phyloP scores from a whole-genome alignment of 2,797 vertebrate genomes.

The Thalassophryne amazonica region DNA sequence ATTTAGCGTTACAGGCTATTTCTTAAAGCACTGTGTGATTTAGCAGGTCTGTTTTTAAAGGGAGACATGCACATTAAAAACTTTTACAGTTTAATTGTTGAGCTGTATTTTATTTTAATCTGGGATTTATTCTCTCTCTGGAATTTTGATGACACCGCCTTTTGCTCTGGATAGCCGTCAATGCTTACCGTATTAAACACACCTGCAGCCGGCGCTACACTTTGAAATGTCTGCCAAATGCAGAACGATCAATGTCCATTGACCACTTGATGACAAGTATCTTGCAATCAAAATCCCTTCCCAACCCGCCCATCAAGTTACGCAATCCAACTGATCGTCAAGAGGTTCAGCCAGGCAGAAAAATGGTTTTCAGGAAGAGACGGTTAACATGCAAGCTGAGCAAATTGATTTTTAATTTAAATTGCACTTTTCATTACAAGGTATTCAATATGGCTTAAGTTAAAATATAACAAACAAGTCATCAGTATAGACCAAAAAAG shows the following conservation, averaged over 20 bases:
- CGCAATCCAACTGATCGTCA: conserved; percentile 20
- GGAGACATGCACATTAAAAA: conserved; percentile 40
- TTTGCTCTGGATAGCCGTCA: conserved; percentile 18
- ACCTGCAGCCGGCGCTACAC: conserved; percentile 25
- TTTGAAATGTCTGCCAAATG: conserved; percentile 27
- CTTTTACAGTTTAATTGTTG: conserved; percentile 20
- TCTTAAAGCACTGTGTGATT: no score
- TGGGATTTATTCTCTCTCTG: conserved; percentile 28
- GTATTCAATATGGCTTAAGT: no score
- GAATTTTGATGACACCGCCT: conserved; percentile 50
- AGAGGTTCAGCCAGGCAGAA: conserved; percentile 19
- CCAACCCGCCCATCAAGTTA: conserved; percentile 23
- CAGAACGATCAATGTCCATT: conserved; percentile 32
- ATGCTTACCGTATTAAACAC: conserved; percentile 12
- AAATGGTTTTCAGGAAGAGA: conserved; percentile 31
- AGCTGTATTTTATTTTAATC: conserved; percentile 48
- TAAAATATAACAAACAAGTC: no score
- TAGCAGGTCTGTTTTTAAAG: no score
- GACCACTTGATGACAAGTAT: conserved; percentile 40
- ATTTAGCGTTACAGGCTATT: no score
- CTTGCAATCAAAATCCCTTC: conserved; percentile 34
- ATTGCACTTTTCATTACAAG: no score
- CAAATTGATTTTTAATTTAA: no score
- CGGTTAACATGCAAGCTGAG: conserved; percentile 37
- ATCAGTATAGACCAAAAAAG: no score